phyloP scores from a whole-genome alignment of 2,888 invertebrate species.

The Dryocosmus kuriphilus region DNA sequence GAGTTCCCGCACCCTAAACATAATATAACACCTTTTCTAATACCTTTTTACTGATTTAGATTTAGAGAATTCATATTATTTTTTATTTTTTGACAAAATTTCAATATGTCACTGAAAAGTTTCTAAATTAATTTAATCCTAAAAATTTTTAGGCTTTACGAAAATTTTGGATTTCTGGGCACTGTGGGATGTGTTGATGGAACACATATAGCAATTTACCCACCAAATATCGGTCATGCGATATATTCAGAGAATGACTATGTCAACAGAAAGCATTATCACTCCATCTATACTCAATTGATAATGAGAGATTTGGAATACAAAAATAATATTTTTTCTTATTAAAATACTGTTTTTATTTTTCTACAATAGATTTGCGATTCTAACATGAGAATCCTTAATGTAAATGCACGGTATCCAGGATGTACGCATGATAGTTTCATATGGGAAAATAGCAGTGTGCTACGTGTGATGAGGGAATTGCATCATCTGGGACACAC shows the following conservation, averaged over 20 bases:
- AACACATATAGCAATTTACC: slow-evolving; percentile 61
- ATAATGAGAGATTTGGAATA: too few relatives aligned
- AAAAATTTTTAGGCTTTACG: too few relatives aligned
- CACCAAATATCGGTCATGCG: slow-evolving; percentile 53
- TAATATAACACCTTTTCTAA: too few relatives aligned
- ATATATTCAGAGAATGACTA: slow-evolving; percentile 52
- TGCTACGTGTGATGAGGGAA: slow-evolving; percentile 43
- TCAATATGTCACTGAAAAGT: too few relatives aligned
- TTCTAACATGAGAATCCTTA: slow-evolving; percentile 46
- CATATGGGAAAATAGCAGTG: slow-evolving; percentile 57
- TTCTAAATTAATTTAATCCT: too few relatives aligned
- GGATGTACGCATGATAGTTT: slow-evolving; percentile 55
- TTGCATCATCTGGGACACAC: slow-evolving; percentile 43
- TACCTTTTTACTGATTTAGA: too few relatives aligned
- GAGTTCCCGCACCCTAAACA: too few relatives aligned
- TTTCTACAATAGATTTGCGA: slow-evolving; percentile 51
- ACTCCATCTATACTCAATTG: slow-evolving; percentile 25
- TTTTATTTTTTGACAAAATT: too few relatives aligned
- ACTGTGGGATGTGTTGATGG: slow-evolving; percentile 60
- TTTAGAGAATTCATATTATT: too few relatives aligned
- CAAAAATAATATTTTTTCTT: slow-evolving; percentile 20
- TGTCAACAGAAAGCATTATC: too few relatives aligned
- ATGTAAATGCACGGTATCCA: slow-evolving; percentile 55
- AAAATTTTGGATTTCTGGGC: slow-evolving; percentile 37
- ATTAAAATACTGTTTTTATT: slow-evolving; percentile 18